Evolutionary conservation across 2,797 vertebrate genomes (phyloP).

Genomic region (Xiphophorus birchmanni): DNA sequence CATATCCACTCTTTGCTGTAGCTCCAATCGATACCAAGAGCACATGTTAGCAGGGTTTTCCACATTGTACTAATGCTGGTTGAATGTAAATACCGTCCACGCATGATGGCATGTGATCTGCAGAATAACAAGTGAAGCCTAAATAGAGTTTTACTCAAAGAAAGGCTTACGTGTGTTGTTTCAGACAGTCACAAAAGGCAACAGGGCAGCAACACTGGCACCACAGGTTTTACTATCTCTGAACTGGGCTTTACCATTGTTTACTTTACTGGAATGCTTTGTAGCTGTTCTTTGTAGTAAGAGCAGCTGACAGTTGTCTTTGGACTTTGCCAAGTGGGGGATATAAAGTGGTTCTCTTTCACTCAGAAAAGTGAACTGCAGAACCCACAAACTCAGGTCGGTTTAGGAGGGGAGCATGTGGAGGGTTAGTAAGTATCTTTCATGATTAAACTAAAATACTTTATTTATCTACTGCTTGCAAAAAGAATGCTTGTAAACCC

Average conservation of each 20-base stretch:
- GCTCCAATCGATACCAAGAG: background rate
- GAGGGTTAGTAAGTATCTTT: constrained; percentile 7
- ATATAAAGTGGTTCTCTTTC: constrained; percentile 55
- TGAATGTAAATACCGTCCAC: constrained; percentile 13
- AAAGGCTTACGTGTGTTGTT: constrained; percentile 25
- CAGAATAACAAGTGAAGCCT: constrained; percentile 23
- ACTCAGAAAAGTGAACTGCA: constrained; percentile 57
- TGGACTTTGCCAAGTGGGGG: constrained; percentile 52
- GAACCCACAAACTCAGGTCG: constrained; percentile 40
- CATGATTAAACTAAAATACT: background rate
- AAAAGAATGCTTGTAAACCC: background rate
- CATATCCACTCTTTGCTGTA: background rate
- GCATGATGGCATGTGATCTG: constrained; percentile 30
- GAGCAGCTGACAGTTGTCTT: constrained; percentile 73
- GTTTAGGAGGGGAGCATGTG: constrained; percentile 50
- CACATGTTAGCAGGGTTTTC: background rate
- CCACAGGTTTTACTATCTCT: constrained; percentile 54
- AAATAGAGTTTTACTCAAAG: constrained; percentile 41
- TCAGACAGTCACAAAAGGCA: constrained; percentile 50
- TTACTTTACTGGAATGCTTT: constrained; percentile 69
- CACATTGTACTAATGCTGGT: background rate
- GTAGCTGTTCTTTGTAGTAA: constrained; percentile 45
- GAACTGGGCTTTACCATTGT: constrained; percentile 62
- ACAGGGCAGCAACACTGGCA: constrained; percentile 46
- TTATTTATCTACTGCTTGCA: background rate